Base-by-base conservation (phyloP, 2,113 vertebrate species). In the Pedionomus torquatus region DNA sequence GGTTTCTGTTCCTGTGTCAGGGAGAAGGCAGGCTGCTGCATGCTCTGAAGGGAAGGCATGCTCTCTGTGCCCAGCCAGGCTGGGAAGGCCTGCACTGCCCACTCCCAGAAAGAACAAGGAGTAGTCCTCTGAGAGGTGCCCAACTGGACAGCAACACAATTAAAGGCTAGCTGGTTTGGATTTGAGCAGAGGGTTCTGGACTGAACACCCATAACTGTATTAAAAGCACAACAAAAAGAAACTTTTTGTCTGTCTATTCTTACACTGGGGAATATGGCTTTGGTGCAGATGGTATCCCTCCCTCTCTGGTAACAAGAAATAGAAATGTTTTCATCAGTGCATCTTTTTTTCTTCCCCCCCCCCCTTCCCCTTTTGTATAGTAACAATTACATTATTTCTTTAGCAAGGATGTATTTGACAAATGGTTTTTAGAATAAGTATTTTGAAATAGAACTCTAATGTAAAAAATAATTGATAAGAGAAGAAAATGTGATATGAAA, bases 281-380 rank as follows among this genome's bases (percentile, higher is more conserved):
- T 80, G 35, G 69, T 71, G 37, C 9, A 70, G 55, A 26, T 5
- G 8, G 24, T 58, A 74, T 26, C 66, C 5, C 11, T 83, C 3
- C 9, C 11, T 84, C 95, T 87, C n/a, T 28, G 41, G 23, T 23
- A 49, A 46, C 16, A 7, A 57, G 7, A 72, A 95, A 51, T 3
- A 57, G 6, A 76, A 57, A 28, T 30, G 6, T 49, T 91, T 81
- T 70, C 26, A 60, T 17, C 21, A 2, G 9, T 10, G 2, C 2
- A 23, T 61, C 28, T 76, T 35, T 63, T 16, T 39, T 13, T 16
- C 4, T 26, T 10, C 0, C 9, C 9, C 6, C n/a, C n/a, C n/a
- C n/a, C n/a, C n/a, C n/a, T n/a, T n/a, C n/a, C n/a, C 1, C 0
- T 7, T 0, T 19, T 60, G 1, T 25, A 21, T 37, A 33, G 26